Conservation (phyloP, 2,888 invertebrate species). For the Vannuccia rotundouncinata region DNA sequence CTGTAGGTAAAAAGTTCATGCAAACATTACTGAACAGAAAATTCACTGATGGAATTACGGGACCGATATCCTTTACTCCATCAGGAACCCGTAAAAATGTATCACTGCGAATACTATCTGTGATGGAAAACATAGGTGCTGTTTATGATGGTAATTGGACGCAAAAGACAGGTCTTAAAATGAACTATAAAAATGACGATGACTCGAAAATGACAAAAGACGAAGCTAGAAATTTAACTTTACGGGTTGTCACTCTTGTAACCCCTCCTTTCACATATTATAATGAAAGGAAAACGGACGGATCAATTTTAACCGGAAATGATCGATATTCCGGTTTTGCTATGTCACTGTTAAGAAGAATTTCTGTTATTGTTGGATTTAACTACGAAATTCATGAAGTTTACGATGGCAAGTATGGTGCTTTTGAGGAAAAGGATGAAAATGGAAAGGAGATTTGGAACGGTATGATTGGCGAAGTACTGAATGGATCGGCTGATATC, state of each 20-base stretch:
- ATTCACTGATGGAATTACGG: background rate
- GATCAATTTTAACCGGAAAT: constrained; percentile 13
- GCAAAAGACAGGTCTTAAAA: constrained; percentile 1
- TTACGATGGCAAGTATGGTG: constrained; percentile 50
- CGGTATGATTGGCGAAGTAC: constrained; percentile 53
- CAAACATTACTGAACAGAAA: background rate
- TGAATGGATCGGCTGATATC: constrained; percentile 44
- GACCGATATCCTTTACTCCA: background rate
- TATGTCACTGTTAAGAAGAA: too few species aligned
- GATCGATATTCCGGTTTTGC: too few species aligned
- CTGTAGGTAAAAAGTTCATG: background rate
- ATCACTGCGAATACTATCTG: background rate
- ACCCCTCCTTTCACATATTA: constrained; percentile 22
- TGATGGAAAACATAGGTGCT: background rate
- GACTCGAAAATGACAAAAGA: background rate
- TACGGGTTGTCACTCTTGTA: constrained; percentile 15
- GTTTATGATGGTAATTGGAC: background rate
- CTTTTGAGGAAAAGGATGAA: background rate
- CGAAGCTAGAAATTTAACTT: constrained; percentile 4
- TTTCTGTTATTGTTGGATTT: too few species aligned
- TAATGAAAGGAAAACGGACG: constrained; percentile 1
- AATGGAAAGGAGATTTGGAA: constrained; percentile 47
- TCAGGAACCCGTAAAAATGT: background rate
- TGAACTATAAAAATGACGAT: background rate
- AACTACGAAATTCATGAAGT: constrained; percentile 50